A percentile compares a stretch with the other conserved stretches of the same genome.
Evolutionary conservation across 2,113 vertebrate genomes (phyloP).

Genomic region (Eleginops maclovinus): DNA sequence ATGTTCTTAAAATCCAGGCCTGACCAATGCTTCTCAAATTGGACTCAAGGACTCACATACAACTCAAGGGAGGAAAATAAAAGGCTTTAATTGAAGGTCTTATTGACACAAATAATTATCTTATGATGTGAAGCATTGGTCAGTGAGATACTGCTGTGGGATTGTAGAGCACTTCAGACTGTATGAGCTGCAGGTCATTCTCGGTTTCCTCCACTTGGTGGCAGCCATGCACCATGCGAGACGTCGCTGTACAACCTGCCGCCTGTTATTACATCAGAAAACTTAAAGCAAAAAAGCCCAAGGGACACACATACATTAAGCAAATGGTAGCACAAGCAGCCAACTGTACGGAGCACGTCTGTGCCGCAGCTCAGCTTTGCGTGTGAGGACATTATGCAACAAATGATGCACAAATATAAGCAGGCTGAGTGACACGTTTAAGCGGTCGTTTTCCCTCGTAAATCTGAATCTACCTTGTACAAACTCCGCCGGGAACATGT

Average conservation of each 20-base stretch:
- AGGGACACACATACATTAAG: conserved; percentile 74
- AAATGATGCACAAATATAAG: conserved; percentile 60
- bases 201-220: conserved; percentile 69
- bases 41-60: too few species aligned
- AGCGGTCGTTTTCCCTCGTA: conserved; percentile 10
- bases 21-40: conserved; percentile 52
- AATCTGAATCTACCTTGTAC: conserved; percentile 87
- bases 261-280: conserved; percentile 78
- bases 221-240: conserved; percentile 52
- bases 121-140: conserved; percentile 40
- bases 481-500: conserved; percentile 89
- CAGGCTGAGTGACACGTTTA: conserved; percentile 33
- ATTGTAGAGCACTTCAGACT: background rate
- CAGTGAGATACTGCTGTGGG: conserved; percentile 15
- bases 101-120: background rate
- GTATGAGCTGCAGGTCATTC: conserved; percentile 24
- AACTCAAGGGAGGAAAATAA: background rate
- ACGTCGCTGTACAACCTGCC: conserved; percentile 64
- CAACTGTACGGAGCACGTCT: conserved; percentile 33
- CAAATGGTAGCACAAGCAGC: conserved; percentile 65
- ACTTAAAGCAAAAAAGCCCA: conserved; percentile 75
- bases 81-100: conserved; percentile 3
- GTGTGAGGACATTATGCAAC: conserved; percentile 59
- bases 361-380: conserved; percentile 25
- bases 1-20: conserved; percentile 16